Percentiles rank a stretch among this genome's conserved stretches.
These are phyloP conservation scores for Chrysolina haemoptera DNA, from an alignment of 2,888 invertebrate species.

Conservation along the genomic window DNA sequence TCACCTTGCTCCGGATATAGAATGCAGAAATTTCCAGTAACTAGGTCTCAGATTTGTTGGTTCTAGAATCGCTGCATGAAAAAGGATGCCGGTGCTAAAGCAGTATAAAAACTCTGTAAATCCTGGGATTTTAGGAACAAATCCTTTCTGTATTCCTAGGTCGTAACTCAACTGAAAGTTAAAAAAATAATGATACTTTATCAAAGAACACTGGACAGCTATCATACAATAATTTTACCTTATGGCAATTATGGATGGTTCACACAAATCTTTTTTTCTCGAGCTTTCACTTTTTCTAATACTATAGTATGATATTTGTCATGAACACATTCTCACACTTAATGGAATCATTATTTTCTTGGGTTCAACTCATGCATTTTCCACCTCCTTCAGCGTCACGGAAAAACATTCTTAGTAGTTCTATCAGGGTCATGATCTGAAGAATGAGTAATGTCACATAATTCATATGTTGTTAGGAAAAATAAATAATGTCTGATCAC, in stretches of 20 bases:
- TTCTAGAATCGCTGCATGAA: constrained; percentile 85
- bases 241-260: neutral
- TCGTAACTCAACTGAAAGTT: constrained; percentile 78
- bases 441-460: too few species aligned
- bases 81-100: constrained; percentile 82
- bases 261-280: neutral
- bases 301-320: neutral
- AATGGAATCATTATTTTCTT: too few species aligned
- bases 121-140: constrained; percentile 79
- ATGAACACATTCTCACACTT: too few species aligned
- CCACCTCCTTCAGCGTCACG: too few species aligned
- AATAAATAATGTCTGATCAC: too few species aligned
- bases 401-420: too few species aligned
- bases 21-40: constrained; percentile 86
- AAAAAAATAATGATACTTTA: neutral
- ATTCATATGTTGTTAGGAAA: too few species aligned
- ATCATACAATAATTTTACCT: neutral
- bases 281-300: neutral
- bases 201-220: neutral
- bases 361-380: too few species aligned
- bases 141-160: constrained; percentile 77
- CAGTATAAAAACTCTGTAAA: constrained; percentile 83
- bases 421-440: too few species aligned
- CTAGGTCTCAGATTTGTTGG: constrained; percentile 85
- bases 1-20: constrained; percentile 81